Percentiles rank a stretch among this genome's conserved stretches.
Evolutionary conservation across 53 echinoderm and acorn worm genomes (phyloP).

Genomic region (Crossaster papposus): DNA sequence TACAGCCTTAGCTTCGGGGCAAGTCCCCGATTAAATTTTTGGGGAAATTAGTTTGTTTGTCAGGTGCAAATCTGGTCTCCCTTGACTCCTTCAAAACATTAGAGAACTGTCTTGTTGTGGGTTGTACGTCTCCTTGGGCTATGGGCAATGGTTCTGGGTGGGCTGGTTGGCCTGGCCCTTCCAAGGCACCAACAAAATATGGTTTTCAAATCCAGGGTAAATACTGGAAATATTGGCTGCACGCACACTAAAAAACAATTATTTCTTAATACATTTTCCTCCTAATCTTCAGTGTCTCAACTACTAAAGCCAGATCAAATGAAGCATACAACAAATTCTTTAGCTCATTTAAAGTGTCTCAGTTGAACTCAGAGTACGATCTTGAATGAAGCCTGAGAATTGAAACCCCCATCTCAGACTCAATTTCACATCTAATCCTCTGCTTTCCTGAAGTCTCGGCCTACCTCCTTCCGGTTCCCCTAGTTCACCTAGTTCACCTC

Average conservation of each 20-base stretch:
- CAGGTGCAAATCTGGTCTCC: slow-evolving; percentile 51
- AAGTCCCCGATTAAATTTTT: slow-evolving; percentile 35
- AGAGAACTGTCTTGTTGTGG: slow-evolving; percentile 15
- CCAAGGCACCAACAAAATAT: background rate
- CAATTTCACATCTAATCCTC: slow-evolving; percentile 29
- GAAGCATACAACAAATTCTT: no score
- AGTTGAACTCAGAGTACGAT: background rate
- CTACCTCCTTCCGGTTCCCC: background rate
- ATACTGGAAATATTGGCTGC: background rate
- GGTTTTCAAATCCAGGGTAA: background rate
- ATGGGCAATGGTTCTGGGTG: slow-evolving; percentile 48
- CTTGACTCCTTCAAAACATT: background rate
- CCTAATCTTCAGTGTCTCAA: no score
- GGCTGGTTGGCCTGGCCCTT: background rate
- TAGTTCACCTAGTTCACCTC: background rate
- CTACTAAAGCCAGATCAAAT: no score
- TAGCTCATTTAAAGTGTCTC: background rate
- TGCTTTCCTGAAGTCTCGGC: background rate
- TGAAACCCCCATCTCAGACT: background rate
- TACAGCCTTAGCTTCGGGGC: slow-evolving; percentile 44
- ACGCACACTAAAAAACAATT: no score
- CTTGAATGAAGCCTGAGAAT: background rate
- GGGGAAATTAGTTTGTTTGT: slow-evolving; percentile 64
- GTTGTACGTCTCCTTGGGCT: background rate
- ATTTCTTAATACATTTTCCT: no score